Evolutionary conservation across 2,113 vertebrate genomes (phyloP).

Genomic region (Collichthys lucidus): DNA sequence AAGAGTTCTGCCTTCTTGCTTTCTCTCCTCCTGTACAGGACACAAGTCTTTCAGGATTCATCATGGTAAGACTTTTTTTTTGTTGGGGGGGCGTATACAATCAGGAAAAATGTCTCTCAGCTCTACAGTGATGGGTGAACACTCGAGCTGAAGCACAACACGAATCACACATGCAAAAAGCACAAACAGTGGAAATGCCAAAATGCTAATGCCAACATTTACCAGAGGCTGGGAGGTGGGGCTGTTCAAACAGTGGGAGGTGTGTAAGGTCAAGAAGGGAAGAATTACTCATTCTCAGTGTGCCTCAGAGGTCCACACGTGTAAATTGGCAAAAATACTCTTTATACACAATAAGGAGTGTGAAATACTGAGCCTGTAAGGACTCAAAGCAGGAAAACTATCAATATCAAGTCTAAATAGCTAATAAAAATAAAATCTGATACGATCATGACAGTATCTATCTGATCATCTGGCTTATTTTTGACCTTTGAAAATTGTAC

Average conservation of each 20-base stretch:
- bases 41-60: background rate
- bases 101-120: conserved; percentile 19
- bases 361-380: conserved; percentile 9
- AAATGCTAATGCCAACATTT: conserved; percentile 89
- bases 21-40: background rate
- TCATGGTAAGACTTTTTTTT: conserved; percentile 2
- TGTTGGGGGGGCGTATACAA: background rate
- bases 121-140: background rate
- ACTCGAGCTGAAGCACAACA: conserved; percentile 24
- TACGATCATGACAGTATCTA: too few relatives aligned
- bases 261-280: conserved; percentile 74
- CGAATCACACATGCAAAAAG: conserved; percentile 55
- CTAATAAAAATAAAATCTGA: background rate
- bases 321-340: conserved; percentile 33
- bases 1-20: conserved; percentile 35
- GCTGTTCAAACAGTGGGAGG: conserved; percentile 79
- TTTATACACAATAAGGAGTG: conserved; percentile 10
- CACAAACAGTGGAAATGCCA: conserved; percentile 83
- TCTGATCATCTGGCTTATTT: too few relatives aligned
- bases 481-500: too few relatives aligned
- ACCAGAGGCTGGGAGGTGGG: conserved; percentile 74
- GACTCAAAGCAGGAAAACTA: background rate
- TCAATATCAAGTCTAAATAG: background rate
- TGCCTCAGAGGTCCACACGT: conserved; percentile 44
- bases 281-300: conserved; percentile 74